These are phyloP conservation scores for Allacma fusca DNA, from an alignment of 2,888 invertebrate genomes.

Conservation along the genomic window DNA sequence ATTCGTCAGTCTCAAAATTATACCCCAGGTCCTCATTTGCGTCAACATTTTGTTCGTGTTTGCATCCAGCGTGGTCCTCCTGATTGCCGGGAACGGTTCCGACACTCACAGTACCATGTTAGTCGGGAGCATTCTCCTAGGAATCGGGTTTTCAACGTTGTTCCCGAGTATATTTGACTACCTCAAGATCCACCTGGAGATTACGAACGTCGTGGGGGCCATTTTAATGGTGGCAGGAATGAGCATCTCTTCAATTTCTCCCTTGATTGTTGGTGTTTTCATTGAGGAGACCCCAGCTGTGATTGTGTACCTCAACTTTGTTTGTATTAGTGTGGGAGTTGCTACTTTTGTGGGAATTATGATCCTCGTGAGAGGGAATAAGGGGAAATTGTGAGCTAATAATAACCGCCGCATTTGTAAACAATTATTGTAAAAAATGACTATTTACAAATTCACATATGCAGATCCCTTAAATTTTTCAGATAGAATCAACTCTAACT, in stretches of 20 bases:
- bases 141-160: conserved; percentile 21
- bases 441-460: too few species aligned
- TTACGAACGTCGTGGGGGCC: conserved; percentile 16
- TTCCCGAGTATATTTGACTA: conserved; percentile 33
- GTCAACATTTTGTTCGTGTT: conserved; percentile 37
- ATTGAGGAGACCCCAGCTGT: conserved; percentile 14
- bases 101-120: neutral
- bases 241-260: neutral
- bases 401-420: too few species aligned
- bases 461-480: too few species aligned
- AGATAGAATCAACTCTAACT: too few species aligned
- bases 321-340: neutral
- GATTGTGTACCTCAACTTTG: conserved; percentile 17
- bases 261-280: neutral
- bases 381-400: too few species aligned
- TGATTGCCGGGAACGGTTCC: conserved; percentile 36
- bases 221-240: conserved; percentile 20
- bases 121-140: conserved; percentile 21
- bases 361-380: too few species aligned
- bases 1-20: conserved; percentile 38
- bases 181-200: conserved; percentile 25
- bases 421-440: too few species aligned
- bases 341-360: too few species aligned
- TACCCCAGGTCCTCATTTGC: conserved; percentile 40
- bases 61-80: conserved; percentile 41